Conservation (phyloP, 2,888 invertebrate genomes). For the Palloptera scutellata region DNA sequence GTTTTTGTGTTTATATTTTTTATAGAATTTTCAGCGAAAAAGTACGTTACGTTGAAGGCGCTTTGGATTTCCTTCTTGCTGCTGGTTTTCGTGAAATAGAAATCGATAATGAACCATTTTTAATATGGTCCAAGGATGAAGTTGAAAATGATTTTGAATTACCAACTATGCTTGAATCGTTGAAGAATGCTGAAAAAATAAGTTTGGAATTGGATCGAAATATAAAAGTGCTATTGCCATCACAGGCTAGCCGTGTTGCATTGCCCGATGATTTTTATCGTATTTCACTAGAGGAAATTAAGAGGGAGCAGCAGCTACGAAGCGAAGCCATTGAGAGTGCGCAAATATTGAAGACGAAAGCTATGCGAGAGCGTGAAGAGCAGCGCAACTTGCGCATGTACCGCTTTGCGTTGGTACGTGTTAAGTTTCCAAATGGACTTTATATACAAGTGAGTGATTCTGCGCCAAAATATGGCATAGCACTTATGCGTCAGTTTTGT, state of each 20-base stretch:
- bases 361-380: slow-evolving; percentile 93
- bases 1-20: slow-evolving; percentile 19
- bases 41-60: slow-evolving; percentile 81
- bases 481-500: not conserved
- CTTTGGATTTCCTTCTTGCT: slow-evolving; percentile 80
- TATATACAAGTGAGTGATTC: slow-evolving; percentile 72
- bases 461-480: not conserved
- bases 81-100: slow-evolving; percentile 79
- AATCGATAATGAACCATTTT: slow-evolving; percentile 72
- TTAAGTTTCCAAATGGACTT: slow-evolving; percentile 89
- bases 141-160: slow-evolving; percentile 65
- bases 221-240: slow-evolving; percentile 82
- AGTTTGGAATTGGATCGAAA: slow-evolving; percentile 86
- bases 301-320: slow-evolving; percentile 79
- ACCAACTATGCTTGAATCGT: slow-evolving; percentile 76
- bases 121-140: slow-evolving; percentile 71
- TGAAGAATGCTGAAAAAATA: slow-evolving; percentile 82
- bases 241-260: slow-evolving; percentile 74
- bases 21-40: slow-evolving; percentile 76
- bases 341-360: slow-evolving; percentile 88
- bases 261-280: slow-evolving; percentile 88
- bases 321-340: slow-evolving; percentile 80
- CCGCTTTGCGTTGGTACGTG: slow-evolving; percentile 83
- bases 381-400: slow-evolving; percentile 81
- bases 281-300: slow-evolving; percentile 82